Percentiles rank a stretch among this genome's conserved stretches.
phyloP scores from a whole-genome alignment of 1,140 invertebrate species.

The Lithobius niger region DNA sequence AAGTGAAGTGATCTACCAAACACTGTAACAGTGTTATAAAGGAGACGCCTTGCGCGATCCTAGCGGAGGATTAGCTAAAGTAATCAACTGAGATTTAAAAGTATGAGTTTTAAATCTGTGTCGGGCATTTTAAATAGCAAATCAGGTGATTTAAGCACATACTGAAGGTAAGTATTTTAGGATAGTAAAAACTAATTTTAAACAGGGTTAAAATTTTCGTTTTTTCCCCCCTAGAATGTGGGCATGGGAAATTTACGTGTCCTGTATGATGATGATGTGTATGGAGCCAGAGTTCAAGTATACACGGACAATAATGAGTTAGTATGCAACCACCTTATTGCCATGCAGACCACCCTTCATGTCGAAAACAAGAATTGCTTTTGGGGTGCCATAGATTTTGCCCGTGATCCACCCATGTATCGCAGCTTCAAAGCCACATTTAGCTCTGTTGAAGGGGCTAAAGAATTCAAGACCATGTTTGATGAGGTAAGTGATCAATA shows the following conservation, averaged over 20 bases:
- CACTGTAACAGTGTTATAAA: no score
- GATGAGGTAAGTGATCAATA: conserved; percentile 35
- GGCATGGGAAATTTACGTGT: conserved; percentile 36
- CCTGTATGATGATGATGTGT: conserved; percentile 38
- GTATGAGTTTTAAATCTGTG: no score
- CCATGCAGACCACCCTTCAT: conserved; percentile 34
- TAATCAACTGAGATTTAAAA: no score
- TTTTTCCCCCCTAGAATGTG: conserved; percentile 16
- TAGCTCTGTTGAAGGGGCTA: conserved; percentile 27
- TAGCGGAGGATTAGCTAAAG: no score
- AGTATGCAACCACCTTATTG: conserved; percentile 38
- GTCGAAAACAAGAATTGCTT: conserved; percentile 31
- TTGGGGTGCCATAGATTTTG: conserved; percentile 38
- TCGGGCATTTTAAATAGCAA: no score
- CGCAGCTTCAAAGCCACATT: conserved; percentile 36
- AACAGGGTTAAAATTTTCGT: no score
- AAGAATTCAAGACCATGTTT: conserved; percentile 35
- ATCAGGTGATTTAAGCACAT: no score
- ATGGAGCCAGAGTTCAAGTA: conserved; percentile 34
- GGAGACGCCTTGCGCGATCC: no score
- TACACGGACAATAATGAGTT: conserved; percentile 29
- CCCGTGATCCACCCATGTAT: conserved; percentile 28
- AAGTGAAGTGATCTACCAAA: no score
- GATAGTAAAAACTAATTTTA: no score
- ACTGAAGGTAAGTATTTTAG: no score